These are phyloP conservation scores for Syngnathoides biaculeatus DNA, from an alignment of 2,113 vertebrate species.

Conservation along the genomic window DNA sequence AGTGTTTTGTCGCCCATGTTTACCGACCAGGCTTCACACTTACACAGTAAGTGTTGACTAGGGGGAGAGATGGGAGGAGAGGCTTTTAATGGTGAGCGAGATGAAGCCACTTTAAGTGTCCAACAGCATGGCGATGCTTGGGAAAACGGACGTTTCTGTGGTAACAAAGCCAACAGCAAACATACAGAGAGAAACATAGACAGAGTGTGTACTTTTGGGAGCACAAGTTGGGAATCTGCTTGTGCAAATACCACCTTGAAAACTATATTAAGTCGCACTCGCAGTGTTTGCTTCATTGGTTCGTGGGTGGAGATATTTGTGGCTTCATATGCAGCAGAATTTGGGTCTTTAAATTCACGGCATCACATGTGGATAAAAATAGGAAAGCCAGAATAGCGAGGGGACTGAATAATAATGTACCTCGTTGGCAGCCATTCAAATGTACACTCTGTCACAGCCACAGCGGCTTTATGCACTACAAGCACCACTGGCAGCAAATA, in stretches of 20 bases:
- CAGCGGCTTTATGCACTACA: slow-evolving; percentile 45
- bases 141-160: slow-evolving; percentile 70
- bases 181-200: slow-evolving; percentile 41
- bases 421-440: slow-evolving; percentile 66
- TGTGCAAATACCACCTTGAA: slow-evolving; percentile 46
- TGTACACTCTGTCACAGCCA: slow-evolving; percentile 50
- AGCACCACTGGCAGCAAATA: slow-evolving; percentile 58
- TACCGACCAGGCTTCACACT: slow-evolving; percentile 44
- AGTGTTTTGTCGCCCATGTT: slow-evolving; percentile 50
- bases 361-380: slow-evolving; percentile 61
- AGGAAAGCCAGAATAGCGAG: slow-evolving; percentile 47
- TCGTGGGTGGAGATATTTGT: slow-evolving; percentile 12
- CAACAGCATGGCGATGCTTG: slow-evolving; percentile 63
- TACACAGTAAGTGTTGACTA: slow-evolving; percentile 39
- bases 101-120: slow-evolving; percentile 62
- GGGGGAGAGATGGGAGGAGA: slow-evolving; percentile 22
- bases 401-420: slow-evolving; percentile 67
- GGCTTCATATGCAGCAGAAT: slow-evolving; percentile 46
- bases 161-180: slow-evolving; percentile 69
- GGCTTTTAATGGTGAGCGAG: slow-evolving; percentile 19
- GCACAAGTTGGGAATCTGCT: slow-evolving; percentile 32
- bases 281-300: slow-evolving; percentile 34
- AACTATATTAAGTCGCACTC: slow-evolving; percentile 38
- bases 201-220: slow-evolving; percentile 51
- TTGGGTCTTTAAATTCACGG: slow-evolving; percentile 55